These are phyloP conservation scores for Papilio helenus DNA, from an alignment of 1,140 invertebrate genomes.

Conservation along the genomic window DNA sequence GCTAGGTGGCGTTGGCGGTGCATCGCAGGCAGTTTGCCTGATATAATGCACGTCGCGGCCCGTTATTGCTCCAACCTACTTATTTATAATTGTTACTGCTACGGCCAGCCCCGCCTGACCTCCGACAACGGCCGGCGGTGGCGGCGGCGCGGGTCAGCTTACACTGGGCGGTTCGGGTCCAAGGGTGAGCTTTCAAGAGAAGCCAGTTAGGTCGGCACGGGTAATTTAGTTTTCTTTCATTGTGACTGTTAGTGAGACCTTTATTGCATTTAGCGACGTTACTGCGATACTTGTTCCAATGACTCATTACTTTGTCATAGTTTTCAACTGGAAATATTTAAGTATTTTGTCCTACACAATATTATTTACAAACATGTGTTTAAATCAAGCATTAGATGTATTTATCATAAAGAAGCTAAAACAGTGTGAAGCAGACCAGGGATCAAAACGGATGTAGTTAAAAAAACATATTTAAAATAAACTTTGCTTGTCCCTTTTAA, in stretches of 20 bases:
- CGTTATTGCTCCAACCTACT: slow-evolving; percentile 81
- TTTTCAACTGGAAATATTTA: background rate
- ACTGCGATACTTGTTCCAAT: slow-evolving; percentile 54
- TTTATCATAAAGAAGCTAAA: too few species aligned
- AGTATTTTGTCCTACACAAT: too few species aligned
- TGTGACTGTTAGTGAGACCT: slow-evolving; percentile 70
- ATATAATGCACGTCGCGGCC: slow-evolving; percentile 78
- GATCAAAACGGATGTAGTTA: too few species aligned
- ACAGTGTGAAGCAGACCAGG: background rate
- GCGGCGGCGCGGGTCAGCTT: slow-evolving; percentile 49
- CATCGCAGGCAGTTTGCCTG: slow-evolving; percentile 80
- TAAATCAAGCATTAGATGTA: too few species aligned
- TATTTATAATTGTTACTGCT: slow-evolving; percentile 81
- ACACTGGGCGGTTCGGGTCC: slow-evolving; percentile 56
- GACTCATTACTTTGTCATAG: slow-evolving; percentile 58
- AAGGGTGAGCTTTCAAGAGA: slow-evolving; percentile 69
- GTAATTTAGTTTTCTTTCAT: slow-evolving; percentile 80
- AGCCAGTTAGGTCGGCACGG: slow-evolving; percentile 77
- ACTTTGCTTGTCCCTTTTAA: background rate
- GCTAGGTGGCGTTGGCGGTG: slow-evolving; percentile 76
- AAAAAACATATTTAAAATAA: background rate
- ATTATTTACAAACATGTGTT: background rate
- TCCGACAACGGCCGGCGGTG: background rate
- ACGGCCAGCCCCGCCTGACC: slow-evolving; percentile 58
- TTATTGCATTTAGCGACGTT: slow-evolving; percentile 71